Percentiles rank a stretch among this genome's conserved stretches.
These are phyloP conservation scores for Coryphaenoides rupestris DNA, from an alignment of 2,113 vertebrate species.

Conservation along the genomic window DNA sequence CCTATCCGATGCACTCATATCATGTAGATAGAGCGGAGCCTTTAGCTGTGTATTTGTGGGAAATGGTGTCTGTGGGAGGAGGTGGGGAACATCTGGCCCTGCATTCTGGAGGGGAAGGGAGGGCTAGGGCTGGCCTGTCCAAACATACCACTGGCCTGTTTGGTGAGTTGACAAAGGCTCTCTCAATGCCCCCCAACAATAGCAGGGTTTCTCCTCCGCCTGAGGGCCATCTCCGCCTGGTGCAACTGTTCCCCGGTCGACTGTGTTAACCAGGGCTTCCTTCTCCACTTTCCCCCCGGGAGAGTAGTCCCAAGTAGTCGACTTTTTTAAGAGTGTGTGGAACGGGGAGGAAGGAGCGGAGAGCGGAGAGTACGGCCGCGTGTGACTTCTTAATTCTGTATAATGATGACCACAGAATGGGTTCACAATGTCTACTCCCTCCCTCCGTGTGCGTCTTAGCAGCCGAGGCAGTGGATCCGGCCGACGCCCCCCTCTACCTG, in stretches of 20 bases:
- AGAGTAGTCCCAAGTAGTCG: no score
- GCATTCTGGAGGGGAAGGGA: conserved; percentile 39
- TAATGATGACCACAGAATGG: no score
- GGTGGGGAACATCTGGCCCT: conserved; percentile 50
- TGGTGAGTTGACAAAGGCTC: conserved; percentile 63
- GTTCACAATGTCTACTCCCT: not conserved
- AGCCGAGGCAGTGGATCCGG: conserved; percentile 50
- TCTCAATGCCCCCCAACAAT: conserved; percentile 65
- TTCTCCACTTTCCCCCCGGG: no score
- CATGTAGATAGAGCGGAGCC: conserved; percentile 30
- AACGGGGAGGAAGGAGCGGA: conserved; percentile 20
- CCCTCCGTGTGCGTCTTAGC: conserved; percentile 9
- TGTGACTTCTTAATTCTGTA: no score
- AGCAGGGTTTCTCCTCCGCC: conserved; percentile 43
- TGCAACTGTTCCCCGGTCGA: conserved; percentile 48
- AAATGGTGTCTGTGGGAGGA: conserved; percentile 33
- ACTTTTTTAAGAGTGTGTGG: no score
- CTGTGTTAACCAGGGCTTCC: no score
- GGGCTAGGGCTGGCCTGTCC: conserved; percentile 44
- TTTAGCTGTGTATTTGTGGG: conserved; percentile 33
- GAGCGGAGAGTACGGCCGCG: conserved; percentile 20
- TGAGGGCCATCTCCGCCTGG: conserved; percentile 62
- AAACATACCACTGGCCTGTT: conserved; percentile 68
- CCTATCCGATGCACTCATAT: conserved; percentile 23
- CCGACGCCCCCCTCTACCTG: conserved; percentile 78